Percentiles rank a stretch among this genome's conserved stretches.
Conservation (phyloP, 2,888 invertebrate species). For the Tromatobia lineatoria region DNA sequence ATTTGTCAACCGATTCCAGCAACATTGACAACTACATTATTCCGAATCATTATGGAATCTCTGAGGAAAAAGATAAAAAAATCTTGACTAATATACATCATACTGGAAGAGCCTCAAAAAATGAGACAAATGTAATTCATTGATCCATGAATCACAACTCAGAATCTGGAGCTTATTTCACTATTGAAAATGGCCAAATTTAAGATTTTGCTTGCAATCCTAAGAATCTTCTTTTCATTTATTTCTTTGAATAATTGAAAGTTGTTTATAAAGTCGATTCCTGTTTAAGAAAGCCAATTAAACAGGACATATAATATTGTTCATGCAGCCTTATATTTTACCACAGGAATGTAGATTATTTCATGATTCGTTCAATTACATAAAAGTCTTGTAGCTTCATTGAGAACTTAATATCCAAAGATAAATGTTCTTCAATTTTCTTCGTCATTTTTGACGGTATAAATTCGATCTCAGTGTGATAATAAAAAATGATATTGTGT, state of each 20-base stretch:
- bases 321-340: no score
- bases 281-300: not conserved
- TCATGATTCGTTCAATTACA: no score
- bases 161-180: not conserved
- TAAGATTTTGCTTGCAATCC: not conserved
- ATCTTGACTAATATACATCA: not conserved
- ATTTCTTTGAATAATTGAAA: not conserved
- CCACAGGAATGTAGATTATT: no score
- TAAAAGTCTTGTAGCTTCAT: not conserved
- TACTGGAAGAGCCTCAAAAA: slow-evolving; percentile 1
- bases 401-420: not conserved
- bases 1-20: not conserved
- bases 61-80: not conserved
- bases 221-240: not conserved
- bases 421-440: not conserved
- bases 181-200: no score
- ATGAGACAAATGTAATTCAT: slow-evolving; percentile 1
- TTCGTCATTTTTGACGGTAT: not conserved
- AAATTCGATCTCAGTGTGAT: not conserved
- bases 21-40: not conserved
- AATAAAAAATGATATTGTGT: not conserved
- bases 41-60: not conserved
- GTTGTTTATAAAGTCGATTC: not conserved
- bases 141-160: not conserved
- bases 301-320: not conserved